Evolutionary conservation across 2,888 invertebrate genomes (phyloP).

Genomic region (Acanthosepion lycidas): DNA sequence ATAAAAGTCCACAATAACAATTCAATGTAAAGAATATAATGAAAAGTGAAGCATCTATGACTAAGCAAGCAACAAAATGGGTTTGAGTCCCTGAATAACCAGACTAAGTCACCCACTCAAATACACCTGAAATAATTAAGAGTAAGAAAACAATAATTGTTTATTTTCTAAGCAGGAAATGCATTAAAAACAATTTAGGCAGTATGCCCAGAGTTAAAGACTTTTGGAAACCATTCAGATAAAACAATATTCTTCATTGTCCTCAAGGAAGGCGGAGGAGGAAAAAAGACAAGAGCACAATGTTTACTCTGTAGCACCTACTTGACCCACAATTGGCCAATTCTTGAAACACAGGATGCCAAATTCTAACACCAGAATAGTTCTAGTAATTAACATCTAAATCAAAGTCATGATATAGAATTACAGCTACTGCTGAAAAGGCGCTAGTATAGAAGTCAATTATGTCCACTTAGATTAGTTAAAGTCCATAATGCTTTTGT

Average conservation of each 20-base stretch:
- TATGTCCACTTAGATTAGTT: background rate
- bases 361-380: background rate
- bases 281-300: background rate
- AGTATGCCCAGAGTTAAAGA: background rate
- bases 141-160: background rate
- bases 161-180: background rate
- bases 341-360: slow-evolving; percentile 17
- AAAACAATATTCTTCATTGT: background rate
- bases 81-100: background rate
- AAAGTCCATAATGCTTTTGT: background rate
- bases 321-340: background rate
- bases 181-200: background rate
- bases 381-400: background rate
- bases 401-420: background rate
- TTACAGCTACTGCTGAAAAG: background rate
- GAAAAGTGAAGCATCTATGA: background rate
- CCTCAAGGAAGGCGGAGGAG: no score
- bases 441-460: background rate
- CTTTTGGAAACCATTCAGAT: background rate
- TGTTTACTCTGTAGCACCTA: background rate
- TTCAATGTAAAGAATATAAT: background rate
- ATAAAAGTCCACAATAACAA: no score
- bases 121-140: background rate
- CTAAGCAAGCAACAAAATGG: background rate
- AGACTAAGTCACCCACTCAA: background rate